A percentile compares a stretch with the other conserved stretches of the same genome.
phyloP scores from a whole-genome alignment of 35 echinoderm and acorn worm species.

The Diadema setosum region DNA sequence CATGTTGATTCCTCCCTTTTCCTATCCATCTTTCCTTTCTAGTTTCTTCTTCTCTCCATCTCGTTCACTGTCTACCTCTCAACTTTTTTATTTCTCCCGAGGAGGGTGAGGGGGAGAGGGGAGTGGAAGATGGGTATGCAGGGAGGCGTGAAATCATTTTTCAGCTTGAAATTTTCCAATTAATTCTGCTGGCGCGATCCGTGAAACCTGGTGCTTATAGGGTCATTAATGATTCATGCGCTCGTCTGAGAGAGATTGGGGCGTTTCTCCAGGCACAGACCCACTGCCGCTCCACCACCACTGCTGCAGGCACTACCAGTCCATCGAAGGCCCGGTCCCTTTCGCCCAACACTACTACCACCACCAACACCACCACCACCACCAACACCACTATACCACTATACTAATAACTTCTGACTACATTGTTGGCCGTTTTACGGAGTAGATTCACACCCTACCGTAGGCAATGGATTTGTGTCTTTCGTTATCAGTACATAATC shows the following conservation, averaged over 20 bases:
- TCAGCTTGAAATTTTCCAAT: slow-evolving; percentile 35
- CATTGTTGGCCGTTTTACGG: no score
- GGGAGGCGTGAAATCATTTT: slow-evolving; percentile 27
- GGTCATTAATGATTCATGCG: slow-evolving; percentile 18
- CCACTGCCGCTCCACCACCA: neutral
- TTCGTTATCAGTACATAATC: no score
- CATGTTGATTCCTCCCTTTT: neutral
- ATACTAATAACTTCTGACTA: no score
- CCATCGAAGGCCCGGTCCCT: no score
- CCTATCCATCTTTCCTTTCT: neutral
- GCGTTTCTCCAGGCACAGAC: no score
- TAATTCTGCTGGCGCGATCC: slow-evolving; percentile 21
- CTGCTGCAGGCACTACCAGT: no score
- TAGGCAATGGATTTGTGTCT: no score
- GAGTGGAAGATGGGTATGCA: neutral
- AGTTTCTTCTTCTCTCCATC: neutral
- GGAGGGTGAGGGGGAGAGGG: neutral
- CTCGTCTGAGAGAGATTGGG: neutral
- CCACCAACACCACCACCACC: no score
- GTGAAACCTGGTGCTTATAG: slow-evolving; percentile 26
- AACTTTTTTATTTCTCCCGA: neutral
- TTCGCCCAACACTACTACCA: no score
- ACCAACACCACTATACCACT: no score
- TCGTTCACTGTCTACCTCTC: neutral
- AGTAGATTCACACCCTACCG: no score